phyloP scores from a whole-genome alignment of 2,113 vertebrate genomes.

The Trichomycterus rosablanca region DNA sequence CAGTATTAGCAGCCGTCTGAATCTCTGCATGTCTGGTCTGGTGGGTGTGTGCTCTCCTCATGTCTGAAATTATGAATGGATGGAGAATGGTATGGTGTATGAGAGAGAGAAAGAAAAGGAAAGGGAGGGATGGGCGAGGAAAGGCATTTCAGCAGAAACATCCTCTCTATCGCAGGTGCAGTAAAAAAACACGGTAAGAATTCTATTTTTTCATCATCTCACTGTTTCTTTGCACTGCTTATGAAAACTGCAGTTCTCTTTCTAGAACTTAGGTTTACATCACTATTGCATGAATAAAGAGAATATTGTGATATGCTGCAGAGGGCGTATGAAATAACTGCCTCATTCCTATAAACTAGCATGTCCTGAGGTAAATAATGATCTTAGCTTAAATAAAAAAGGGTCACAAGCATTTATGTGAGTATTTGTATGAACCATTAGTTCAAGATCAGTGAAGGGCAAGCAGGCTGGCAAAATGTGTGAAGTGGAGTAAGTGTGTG shows the following conservation, averaged over 20 bases:
- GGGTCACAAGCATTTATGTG: constrained; percentile 1
- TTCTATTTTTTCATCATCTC: background rate
- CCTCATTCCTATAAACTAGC: background rate
- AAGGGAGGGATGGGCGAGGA: constrained; percentile 27
- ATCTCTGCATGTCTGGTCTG: constrained; percentile 29
- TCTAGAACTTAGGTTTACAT: background rate
- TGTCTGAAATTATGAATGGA: constrained; percentile 61
- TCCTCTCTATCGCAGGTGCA: background rate
- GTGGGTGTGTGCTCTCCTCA: constrained; percentile 27
- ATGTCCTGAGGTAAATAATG: background rate
- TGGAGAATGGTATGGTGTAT: constrained; percentile 53
- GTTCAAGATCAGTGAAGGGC: constrained; percentile 26
- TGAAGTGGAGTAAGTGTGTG: constrained; percentile 3
- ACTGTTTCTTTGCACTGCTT: background rate
- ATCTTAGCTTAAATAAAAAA: background rate
- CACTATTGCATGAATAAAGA: background rate
- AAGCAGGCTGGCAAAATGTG: background rate
- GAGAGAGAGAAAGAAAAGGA: constrained; percentile 38
- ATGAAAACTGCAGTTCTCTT: background rate
- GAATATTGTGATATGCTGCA: background rate
- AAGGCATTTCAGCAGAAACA: constrained; percentile 43
- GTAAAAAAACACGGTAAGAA: constrained; percentile 34
- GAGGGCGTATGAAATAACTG: background rate
- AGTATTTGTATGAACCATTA: constrained; percentile 15
- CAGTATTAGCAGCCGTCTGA: too few species aligned